Conservation (phyloP, 2,797 vertebrate genomes). For the Halcyon chelicuti region DNA sequence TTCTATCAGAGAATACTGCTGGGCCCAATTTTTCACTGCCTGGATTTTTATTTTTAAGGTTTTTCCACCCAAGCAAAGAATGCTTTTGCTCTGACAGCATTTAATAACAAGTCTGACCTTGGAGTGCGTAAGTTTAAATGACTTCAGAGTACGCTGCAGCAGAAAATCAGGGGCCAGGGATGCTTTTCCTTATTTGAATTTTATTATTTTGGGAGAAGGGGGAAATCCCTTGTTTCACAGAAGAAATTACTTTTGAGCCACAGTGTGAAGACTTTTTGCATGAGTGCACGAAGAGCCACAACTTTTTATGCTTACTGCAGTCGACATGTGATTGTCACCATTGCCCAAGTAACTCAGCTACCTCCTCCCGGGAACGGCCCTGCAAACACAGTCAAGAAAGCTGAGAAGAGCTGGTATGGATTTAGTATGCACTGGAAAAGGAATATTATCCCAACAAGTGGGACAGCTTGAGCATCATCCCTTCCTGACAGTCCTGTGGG, state of each 20-base stretch:
- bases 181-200: conserved; percentile 54
- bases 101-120: conserved; percentile 65
- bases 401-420: background rate
- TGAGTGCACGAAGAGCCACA: background rate
- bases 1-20: background rate
- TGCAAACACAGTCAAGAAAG: background rate
- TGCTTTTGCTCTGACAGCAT: conserved; percentile 36
- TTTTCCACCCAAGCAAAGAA: conserved; percentile 5
- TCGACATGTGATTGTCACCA: background rate
- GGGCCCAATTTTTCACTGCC: background rate
- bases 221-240: conserved; percentile 47
- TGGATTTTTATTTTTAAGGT: background rate
- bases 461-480: background rate
- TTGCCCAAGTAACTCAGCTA: background rate
- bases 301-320: background rate
- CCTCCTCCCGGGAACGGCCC: background rate
- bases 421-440: background rate
- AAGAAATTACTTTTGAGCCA: conserved; percentile 62
- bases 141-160: background rate
- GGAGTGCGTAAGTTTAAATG: conserved; percentile 23
- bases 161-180: conserved; percentile 45
- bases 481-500: background rate
- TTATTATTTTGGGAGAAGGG: conserved; percentile 64
- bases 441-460: background rate
- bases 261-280: background rate